Conservation (phyloP, 2,888 invertebrate genomes). For the Acanthosepion pharaonis region DNA sequence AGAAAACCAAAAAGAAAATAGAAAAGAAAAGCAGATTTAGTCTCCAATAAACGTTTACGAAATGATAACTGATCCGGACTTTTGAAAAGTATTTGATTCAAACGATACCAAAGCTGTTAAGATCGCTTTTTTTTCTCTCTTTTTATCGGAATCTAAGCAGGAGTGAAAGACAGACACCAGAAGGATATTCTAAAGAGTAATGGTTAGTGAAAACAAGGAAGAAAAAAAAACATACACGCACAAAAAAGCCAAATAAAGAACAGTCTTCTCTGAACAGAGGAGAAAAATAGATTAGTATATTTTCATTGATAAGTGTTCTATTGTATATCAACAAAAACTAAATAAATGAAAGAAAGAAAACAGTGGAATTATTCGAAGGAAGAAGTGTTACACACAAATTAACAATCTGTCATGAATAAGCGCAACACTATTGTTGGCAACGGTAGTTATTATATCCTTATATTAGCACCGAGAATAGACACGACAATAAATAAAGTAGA, state of each 20-base stretch:
- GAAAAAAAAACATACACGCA: background rate
- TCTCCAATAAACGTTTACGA: background rate
- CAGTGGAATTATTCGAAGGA: background rate
- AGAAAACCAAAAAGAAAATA: background rate
- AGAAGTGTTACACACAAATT: background rate
- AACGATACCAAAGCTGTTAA: background rate
- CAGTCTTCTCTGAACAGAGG: background rate
- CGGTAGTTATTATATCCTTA: conserved; percentile 33
- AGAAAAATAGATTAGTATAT: background rate
- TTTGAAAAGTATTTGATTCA: background rate
- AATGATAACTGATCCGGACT: background rate
- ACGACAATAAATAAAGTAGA: conserved; percentile 21
- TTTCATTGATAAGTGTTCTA: background rate
- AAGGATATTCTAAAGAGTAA: background rate
- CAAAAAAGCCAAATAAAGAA: background rate
- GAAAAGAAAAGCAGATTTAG: background rate
- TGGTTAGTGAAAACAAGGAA: background rate
- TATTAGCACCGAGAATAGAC: background rate
- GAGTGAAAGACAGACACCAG: background rate
- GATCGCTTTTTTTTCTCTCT: background rate
- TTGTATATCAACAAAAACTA: background rate
- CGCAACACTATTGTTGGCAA: background rate
- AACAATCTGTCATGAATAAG: conserved; percentile 18
- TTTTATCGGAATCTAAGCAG: background rate
- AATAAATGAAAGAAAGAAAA: background rate